Base-by-base conservation (phyloP, 2,888 invertebrate species). In the Drosophila lacicola region DNA sequence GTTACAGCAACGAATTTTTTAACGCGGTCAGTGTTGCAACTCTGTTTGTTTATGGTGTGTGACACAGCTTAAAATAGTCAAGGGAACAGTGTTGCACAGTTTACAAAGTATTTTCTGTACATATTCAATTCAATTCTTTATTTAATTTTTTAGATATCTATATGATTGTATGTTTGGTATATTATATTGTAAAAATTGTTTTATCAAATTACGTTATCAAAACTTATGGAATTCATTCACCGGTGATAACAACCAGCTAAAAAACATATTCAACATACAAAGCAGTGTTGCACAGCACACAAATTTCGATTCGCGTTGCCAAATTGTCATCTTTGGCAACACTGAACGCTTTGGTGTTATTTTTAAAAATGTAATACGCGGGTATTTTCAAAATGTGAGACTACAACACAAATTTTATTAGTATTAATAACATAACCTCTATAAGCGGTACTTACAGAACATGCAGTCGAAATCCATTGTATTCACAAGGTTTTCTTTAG, bases 331-430 rank as follows among this genome's bases (percentile, higher is more conserved):
- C 1, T 13, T 9, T 17, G 17, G 11, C 51, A 41, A 41, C 53
- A n/a, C 53, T 42, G 6, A 10, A 3, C 6, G 10, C 4, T 33
- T 33, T 13, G 10, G 33, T 42, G 13, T 44, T 44, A 2, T 42
- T 42, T 19, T n/a, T 19, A 10, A 2, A 19, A 9, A 33, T n/a
- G 21, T 10, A 21, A 4, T 6, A 8, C 8, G n/a, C 54, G 42
- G 17, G 11, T 34, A 21, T 2, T 44, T 54, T 21, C 9, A 42
- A 42, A 33, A 54, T 34, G 42, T 34, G 42, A 54, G 34, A 44
- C 54, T 17, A 34, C 54, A 34, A 34, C 34, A 54, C 42, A 54
- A 11, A 33, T 54, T 54, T 54, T n/a, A 42, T 54, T 54, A 34
- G 41, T 54, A 10, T n/a, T 34, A 34, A 19, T n/a, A 34, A 14